Evolutionary conservation across 2,113 vertebrate genomes (phyloP).

Genomic region (Tenrec ecaudatus): DNA sequence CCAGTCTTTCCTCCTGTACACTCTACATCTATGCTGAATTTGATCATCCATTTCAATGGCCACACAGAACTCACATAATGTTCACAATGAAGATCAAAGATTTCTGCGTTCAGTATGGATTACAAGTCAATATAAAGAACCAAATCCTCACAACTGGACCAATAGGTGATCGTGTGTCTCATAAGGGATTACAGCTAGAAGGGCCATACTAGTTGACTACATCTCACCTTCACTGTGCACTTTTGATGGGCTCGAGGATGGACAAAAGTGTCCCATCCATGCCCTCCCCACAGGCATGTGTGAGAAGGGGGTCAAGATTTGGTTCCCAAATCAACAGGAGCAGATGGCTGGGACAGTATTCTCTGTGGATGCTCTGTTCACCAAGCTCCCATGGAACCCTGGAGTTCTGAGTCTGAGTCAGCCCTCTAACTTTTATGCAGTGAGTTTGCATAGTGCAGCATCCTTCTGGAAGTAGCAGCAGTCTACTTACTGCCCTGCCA

Average conservation of each 20-base stretch:
- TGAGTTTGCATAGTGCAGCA: background rate
- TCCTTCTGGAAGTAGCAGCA: background rate
- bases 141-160: too few relatives aligned
- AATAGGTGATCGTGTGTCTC: too few relatives aligned
- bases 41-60: too few relatives aligned
- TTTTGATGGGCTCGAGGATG: background rate
- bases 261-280: background rate
- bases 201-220: too few relatives aligned
- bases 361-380: background rate
- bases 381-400: background rate
- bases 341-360: background rate
- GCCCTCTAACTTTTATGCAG: background rate
- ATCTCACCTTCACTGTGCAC: background rate
- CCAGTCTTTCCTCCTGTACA: too few relatives aligned
- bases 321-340: fast-evolving
- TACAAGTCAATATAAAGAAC: too few relatives aligned
- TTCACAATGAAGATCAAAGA: too few relatives aligned
- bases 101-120: too few relatives aligned
- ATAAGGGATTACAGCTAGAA: too few relatives aligned
- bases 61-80: too few relatives aligned
- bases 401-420: background rate
- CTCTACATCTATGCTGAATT: too few relatives aligned
- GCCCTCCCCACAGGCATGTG: background rate
- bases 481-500: background rate
- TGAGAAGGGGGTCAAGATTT: background rate